These are phyloP conservation scores for Rotaria sp. DNA, from an alignment of 2,888 invertebrate species.

Conservation along the genomic window DNA sequence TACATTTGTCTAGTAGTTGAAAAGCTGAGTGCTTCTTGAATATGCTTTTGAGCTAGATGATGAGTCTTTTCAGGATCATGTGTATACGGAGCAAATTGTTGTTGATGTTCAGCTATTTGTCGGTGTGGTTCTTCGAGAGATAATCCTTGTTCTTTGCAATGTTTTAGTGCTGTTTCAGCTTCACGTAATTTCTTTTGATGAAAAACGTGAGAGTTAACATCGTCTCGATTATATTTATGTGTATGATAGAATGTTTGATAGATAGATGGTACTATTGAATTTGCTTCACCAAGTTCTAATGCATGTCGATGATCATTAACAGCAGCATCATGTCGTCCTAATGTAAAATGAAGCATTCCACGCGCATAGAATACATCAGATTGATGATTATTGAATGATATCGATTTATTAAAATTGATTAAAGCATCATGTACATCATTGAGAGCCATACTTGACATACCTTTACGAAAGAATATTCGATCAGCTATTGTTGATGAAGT, in stretches of 20 bases:
- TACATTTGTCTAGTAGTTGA: too few species aligned
- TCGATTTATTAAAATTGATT: not conserved
- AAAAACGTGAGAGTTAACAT: too few species aligned
- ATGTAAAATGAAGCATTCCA: not conserved
- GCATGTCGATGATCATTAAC: not conserved
- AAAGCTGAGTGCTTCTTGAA: not conserved
- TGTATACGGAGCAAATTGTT: too few species aligned
- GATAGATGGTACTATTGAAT: too few species aligned
- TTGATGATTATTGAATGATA: not conserved
- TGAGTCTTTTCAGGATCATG: too few species aligned
- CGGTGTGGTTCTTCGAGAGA: too few species aligned
- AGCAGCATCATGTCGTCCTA: slow-evolving; percentile 1
- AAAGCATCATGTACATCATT: not conserved
- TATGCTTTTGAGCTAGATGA: not conserved
- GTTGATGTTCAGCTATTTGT: too few species aligned
- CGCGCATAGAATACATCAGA: not conserved
- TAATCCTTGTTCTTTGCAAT: too few species aligned
- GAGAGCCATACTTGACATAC: not conserved
- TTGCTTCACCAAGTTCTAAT: not conserved
- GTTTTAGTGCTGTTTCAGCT: too few species aligned
- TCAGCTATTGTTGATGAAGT: not conserved
- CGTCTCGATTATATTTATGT: too few species aligned
- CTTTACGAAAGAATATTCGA: not conserved
- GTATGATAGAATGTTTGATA: too few species aligned
- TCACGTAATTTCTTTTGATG: too few species aligned